A percentile compares a stretch with the other conserved stretches of the same genome.
phyloP scores from a whole-genome alignment of 2,113 vertebrate genomes.

The Hydropotes inermis region DNA sequence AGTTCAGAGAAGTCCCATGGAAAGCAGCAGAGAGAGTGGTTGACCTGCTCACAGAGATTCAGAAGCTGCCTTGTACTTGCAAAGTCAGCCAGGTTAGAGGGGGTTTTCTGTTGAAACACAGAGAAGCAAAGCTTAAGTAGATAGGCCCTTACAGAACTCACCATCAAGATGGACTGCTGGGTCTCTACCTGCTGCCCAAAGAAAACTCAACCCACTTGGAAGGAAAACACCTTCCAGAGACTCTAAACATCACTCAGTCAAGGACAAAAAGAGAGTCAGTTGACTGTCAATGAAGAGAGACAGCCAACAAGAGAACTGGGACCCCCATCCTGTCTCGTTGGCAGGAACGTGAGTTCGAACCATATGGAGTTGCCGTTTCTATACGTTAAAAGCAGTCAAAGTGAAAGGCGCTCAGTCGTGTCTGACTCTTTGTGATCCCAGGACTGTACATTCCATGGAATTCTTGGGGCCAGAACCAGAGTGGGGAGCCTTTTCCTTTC shows the following conservation, averaged over 20 bases:
- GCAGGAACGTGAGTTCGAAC: neutral
- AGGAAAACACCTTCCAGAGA: neutral
- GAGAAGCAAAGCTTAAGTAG: neutral
- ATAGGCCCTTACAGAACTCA: neutral
- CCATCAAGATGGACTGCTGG: neutral
- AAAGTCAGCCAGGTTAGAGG: neutral
- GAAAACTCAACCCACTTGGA: neutral
- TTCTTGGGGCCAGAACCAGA: neutral
- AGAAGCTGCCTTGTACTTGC: neutral
- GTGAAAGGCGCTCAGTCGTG: accelerated
- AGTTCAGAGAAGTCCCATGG: neutral
- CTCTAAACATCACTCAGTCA: neutral
- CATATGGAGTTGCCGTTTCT: neutral
- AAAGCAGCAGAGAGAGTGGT: neutral
- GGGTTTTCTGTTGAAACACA: neutral
- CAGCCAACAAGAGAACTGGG: neutral
- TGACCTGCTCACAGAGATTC: neutral
- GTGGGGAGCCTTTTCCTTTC: neutral
- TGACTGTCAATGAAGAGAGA: neutral
- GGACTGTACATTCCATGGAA: neutral
- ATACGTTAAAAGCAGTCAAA: neutral
- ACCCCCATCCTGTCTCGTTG: neutral
- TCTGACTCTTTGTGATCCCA: neutral
- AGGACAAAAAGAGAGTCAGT: neutral
- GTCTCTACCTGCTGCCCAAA: neutral